Percentiles rank a stretch among this genome's conserved stretches.
Evolutionary conservation across 2,113 vertebrate species (phyloP).

Genomic region (Chaetodon trifascialis): DNA sequence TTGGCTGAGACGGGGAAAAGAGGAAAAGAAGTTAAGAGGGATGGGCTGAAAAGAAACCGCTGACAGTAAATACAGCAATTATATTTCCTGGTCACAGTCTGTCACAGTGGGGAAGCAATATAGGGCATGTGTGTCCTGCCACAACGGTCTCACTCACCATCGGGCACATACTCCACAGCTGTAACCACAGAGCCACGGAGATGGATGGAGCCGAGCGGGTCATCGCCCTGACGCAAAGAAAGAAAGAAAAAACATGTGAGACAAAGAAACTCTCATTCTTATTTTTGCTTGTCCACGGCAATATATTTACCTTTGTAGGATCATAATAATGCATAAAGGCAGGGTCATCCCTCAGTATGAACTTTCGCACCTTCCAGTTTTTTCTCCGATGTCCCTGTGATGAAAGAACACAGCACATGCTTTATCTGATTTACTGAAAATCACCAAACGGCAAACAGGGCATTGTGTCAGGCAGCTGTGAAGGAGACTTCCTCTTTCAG

Average conservation of each 20-base stretch:
- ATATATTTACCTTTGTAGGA: constrained; percentile 87
- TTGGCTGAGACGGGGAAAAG: constrained; percentile 83
- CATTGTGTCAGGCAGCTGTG: not conserved
- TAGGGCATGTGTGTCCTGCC: not conserved
- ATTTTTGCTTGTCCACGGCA: not conserved
- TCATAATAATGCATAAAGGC: constrained; percentile 97
- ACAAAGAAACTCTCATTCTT: not conserved
- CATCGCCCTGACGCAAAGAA: constrained; percentile 80
- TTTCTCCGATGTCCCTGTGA: constrained; percentile 93
- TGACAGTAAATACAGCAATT: constrained; percentile 32
- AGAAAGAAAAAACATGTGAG: not conserved
- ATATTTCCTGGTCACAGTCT: not conserved
- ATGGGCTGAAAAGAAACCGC: not conserved
- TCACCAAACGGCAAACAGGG: accelerated
- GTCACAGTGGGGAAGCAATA: not conserved
- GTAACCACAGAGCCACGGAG: constrained; percentile 94
- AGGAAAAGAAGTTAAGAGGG: not conserved
- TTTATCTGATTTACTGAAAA: not conserved
- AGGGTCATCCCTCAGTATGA: constrained; percentile 95
- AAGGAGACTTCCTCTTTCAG: constrained; percentile 9
- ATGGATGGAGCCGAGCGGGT: constrained; percentile 92
- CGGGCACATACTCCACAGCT: constrained; percentile 90
- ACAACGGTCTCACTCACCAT: constrained; percentile 85
- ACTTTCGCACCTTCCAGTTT: constrained; percentile 99
- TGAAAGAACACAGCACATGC: not conserved